Base-by-base conservation (phyloP, 2,888 invertebrate genomes). In the Arrhopalites spinosus region DNA sequence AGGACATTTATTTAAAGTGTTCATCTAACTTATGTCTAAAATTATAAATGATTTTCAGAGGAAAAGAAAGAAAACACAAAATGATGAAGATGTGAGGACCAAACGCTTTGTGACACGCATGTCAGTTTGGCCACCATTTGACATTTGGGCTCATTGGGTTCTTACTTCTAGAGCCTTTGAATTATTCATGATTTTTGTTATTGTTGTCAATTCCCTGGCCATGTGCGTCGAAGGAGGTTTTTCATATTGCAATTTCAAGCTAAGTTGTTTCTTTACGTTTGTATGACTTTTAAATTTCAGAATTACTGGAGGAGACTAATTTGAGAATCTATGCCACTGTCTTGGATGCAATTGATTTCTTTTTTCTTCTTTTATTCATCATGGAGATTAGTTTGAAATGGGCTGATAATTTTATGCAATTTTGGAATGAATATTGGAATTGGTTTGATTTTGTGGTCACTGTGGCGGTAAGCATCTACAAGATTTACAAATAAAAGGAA, bases 391-490 rank as follows among this genome's bases (percentile, higher is more conserved):
- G 79, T 25, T 61, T 82, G 1, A 82, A 81, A 59, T 82, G 81
- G 81, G 27, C 77, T 13, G 82, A 82, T 25, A 76, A 80, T 72
- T 82, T 82, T 59, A 30, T 61, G 0, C 64, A 56, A 1, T 82
- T 82, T 71, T 82, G 82, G 82, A 30, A 43, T 20, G 80, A 81
- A 27, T 77, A 77, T 3, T 81, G 82, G 81, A 82, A 82, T 25
- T 56, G 78, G 2, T 82, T 82, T 43, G 82, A 82, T 64, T 79
- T 80, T 59, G 27, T 77, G 0, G 77, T 80, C 29, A 79, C 80
- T 13, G 17, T 74, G n/a, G 66, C 63, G 30, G 78, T 79, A 77
- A 47, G 30, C 1, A 50, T 1, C 20, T 29, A 15, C 25, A 11
- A 45, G 15, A 45, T n/a, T 45, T 11, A 45, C 7, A 45, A 61